phyloP scores from a whole-genome alignment of 2,797 vertebrate species.

The Graptemys geographica region DNA sequence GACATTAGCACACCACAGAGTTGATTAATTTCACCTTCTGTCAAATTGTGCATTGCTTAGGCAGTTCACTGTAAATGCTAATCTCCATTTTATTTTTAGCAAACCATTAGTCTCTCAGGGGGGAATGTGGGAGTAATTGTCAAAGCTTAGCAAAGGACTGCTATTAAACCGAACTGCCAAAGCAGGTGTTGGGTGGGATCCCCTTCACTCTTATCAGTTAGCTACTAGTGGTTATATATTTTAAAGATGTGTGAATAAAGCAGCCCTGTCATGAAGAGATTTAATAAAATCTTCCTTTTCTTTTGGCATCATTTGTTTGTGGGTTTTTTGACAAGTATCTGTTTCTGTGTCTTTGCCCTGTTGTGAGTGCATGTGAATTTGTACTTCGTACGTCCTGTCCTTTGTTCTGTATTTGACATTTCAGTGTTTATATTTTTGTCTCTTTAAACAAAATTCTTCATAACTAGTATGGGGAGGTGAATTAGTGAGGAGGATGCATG shows the following conservation, averaged over 20 bases:
- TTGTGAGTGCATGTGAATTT: background rate
- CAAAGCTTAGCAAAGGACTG: conserved; percentile 75
- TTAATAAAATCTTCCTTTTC: background rate
- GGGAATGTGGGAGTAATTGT: conserved; percentile 81
- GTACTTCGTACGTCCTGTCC: background rate
- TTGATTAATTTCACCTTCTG: conserved; percentile 45
- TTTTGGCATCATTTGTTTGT: background rate
- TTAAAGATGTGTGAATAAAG: conserved; percentile 63
- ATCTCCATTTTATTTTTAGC: conserved; percentile 83
- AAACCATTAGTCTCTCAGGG: conserved; percentile 81
- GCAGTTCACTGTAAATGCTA: conserved; percentile 23
- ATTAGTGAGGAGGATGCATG: background rate
- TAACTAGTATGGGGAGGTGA: background rate
- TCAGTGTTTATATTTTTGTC: background rate
- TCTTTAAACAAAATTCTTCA: background rate
- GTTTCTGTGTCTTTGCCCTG: conserved; percentile 18
- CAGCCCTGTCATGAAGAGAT: conserved; percentile 6
- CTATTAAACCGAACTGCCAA: conserved; percentile 73
- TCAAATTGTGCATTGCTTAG: background rate
- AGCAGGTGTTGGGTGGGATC: conserved; percentile 76
- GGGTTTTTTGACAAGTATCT: background rate
- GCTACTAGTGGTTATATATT: conserved; percentile 62
- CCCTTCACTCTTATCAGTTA: conserved; percentile 59
- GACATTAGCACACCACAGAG: background rate
- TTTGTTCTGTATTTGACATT: background rate